A percentile compares a stretch with the other conserved stretches of the same genome.
These are phyloP conservation scores for Embiotoca jacksoni DNA, from an alignment of 2,113 vertebrate species.

Conservation along the genomic window DNA sequence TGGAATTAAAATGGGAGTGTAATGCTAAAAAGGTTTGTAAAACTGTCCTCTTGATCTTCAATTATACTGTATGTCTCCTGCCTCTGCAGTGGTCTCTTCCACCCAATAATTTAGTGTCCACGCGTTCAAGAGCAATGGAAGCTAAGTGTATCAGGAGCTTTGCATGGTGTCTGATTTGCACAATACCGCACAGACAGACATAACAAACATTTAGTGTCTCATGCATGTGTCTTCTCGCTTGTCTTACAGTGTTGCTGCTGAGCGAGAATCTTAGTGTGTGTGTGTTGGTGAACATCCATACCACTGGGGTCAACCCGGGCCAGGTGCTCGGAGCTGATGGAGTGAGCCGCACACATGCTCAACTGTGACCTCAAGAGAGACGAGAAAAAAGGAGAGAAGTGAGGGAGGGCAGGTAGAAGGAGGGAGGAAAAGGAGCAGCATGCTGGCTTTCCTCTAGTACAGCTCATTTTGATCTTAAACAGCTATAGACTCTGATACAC, in stretches of 20 bases:
- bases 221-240: neutral
- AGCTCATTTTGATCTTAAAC: slow-evolving; percentile 23
- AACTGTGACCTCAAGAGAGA: slow-evolving; percentile 62
- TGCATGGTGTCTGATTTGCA: slow-evolving; percentile 39
- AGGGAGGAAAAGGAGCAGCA: slow-evolving; percentile 14
- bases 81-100: slow-evolving; percentile 20
- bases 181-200: slow-evolving; percentile 54
- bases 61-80: slow-evolving; percentile 23
- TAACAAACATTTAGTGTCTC: slow-evolving; percentile 32
- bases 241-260: neutral
- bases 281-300: slow-evolving; percentile 43
- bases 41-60: slow-evolving; percentile 28
- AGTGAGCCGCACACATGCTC: slow-evolving; percentile 81
- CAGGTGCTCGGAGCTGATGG: slow-evolving; percentile 79
- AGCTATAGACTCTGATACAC: neutral
- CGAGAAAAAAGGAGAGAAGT: slow-evolving; percentile 6
- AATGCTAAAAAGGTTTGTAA: slow-evolving; percentile 15
- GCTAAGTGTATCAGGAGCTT: slow-evolving; percentile 48
- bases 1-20: slow-evolving; percentile 19
- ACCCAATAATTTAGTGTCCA: slow-evolving; percentile 40
- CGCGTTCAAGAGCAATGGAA: slow-evolving; percentile 26
- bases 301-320: slow-evolving; percentile 75
- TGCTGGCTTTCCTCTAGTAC: neutral
- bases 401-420: neutral
- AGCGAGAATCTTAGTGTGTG: slow-evolving; percentile 7